phyloP scores from a whole-genome alignment of 2,113 vertebrate species.

The Cathartes aura region DNA sequence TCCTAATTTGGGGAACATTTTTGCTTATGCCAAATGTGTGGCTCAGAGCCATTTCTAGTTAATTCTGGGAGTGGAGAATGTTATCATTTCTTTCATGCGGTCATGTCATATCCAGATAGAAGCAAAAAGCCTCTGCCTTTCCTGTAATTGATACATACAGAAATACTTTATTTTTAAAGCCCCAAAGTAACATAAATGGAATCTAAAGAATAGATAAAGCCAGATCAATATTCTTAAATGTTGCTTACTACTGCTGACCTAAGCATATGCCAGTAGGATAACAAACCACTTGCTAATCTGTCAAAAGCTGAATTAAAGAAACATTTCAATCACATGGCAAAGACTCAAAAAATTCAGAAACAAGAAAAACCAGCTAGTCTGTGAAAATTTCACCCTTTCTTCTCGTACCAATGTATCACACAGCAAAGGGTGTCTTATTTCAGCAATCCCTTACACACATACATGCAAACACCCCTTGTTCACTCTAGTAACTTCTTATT shows the following conservation, averaged over 20 bases:
- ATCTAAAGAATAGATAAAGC: not conserved
- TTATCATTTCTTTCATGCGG: slow-evolving; percentile 5
- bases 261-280: not conserved
- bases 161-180: not conserved
- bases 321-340: not conserved
- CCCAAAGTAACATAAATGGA: not conserved
- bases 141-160: not conserved
- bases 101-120: slow-evolving; percentile 7
- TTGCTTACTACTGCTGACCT: not conserved
- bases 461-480: not conserved
- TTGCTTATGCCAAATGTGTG: slow-evolving; percentile 27
- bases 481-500: not conserved
- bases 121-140: not conserved
- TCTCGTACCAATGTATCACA: not conserved
- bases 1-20: slow-evolving; percentile 35
- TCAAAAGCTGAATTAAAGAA: not conserved
- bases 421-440: not conserved
- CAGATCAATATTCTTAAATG: slow-evolving; percentile 18
- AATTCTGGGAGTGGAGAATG: slow-evolving; percentile 4
- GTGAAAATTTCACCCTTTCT: not conserved
- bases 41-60: slow-evolving; percentile 48
- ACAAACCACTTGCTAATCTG: not conserved
- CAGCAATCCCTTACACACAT: not conserved
- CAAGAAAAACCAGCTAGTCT: not conserved
- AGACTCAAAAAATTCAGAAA: not conserved